Conservation (phyloP, 2,888 invertebrate species). For the Lagria hirta region DNA sequence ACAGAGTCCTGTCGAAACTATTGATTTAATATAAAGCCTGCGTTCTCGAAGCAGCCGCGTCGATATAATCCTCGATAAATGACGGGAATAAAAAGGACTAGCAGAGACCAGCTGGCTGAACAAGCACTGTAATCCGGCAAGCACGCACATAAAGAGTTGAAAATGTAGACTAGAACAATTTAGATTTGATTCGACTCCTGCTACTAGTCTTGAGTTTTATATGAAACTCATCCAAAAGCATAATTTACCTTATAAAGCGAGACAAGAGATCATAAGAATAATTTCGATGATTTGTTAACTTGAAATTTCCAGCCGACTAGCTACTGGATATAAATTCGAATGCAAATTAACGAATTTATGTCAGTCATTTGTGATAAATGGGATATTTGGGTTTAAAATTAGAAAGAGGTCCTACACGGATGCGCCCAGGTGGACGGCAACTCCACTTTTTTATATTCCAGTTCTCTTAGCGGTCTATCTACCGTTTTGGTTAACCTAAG, state of each 20-base stretch:
- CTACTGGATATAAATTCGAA: constrained; percentile 47
- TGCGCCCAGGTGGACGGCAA: constrained; percentile 21
- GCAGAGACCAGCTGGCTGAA: constrained; percentile 38
- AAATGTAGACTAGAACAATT: constrained; percentile 45
- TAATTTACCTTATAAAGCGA: constrained; percentile 40
- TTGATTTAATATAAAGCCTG: constrained; percentile 20
- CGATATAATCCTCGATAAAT: constrained; percentile 40
- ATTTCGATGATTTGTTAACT: constrained; percentile 48
- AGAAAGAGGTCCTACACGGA: constrained; percentile 29
- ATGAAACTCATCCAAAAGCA: constrained; percentile 33
- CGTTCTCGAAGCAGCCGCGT: constrained; percentile 21
- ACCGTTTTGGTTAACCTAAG: no score
- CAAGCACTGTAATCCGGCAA: constrained; percentile 35
- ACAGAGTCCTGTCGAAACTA: constrained; percentile 13
- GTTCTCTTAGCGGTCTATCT: no score
- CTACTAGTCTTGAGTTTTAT: constrained; percentile 46
- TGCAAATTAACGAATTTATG: constrained; percentile 48
- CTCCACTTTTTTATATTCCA: constrained; percentile 11
- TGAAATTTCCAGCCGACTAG: constrained; percentile 41
- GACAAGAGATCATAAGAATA: constrained; percentile 36
- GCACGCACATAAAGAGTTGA: constrained; percentile 44
- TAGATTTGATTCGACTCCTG: constrained; percentile 36
- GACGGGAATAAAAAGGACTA: constrained; percentile 35
- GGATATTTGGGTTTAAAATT: constrained; percentile 46
- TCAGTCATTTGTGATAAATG: constrained; percentile 44